A percentile compares a stretch with the other conserved stretches of the same genome.
phyloP scores from a whole-genome alignment of 2,797 vertebrate species.

The Caiman crocodilus region DNA sequence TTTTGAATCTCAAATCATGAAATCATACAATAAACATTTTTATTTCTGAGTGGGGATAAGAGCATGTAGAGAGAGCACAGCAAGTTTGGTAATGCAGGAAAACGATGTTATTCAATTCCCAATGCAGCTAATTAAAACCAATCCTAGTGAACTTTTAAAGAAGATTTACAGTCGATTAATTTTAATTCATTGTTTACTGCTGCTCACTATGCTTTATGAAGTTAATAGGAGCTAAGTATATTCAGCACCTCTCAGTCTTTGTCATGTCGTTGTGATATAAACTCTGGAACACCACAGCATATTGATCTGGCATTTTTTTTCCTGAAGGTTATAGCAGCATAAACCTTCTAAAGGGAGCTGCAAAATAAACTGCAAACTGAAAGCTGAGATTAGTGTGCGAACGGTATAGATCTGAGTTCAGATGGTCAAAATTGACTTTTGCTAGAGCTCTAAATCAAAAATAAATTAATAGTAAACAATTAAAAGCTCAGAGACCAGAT shows the following conservation, averaged over 20 bases:
- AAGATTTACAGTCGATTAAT: background rate
- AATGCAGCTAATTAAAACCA: background rate
- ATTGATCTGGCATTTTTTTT: background rate
- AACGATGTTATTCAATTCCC: background rate
- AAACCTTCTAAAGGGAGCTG: slow-evolving; percentile 3
- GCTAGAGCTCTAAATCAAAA: background rate
- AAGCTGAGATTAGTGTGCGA: background rate
- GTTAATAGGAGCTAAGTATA: background rate
- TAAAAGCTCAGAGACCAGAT: background rate
- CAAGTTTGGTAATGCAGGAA: background rate
- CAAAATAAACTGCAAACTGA: background rate
- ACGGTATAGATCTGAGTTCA: background rate
- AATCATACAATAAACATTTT: background rate
- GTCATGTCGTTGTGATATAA: background rate
- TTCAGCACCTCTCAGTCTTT: background rate
- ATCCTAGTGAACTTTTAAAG: background rate
- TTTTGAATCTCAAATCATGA: background rate
- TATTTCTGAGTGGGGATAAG: background rate
- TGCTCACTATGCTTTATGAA: background rate
- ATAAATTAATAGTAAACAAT: background rate
- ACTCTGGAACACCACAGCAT: background rate
- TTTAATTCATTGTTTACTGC: background rate
- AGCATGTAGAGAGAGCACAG: background rate
- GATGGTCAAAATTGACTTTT: background rate
- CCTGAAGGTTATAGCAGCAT: background rate